Base-by-base conservation (phyloP, 2,888 invertebrate genomes). In the Thereva nobilitata region DNA sequence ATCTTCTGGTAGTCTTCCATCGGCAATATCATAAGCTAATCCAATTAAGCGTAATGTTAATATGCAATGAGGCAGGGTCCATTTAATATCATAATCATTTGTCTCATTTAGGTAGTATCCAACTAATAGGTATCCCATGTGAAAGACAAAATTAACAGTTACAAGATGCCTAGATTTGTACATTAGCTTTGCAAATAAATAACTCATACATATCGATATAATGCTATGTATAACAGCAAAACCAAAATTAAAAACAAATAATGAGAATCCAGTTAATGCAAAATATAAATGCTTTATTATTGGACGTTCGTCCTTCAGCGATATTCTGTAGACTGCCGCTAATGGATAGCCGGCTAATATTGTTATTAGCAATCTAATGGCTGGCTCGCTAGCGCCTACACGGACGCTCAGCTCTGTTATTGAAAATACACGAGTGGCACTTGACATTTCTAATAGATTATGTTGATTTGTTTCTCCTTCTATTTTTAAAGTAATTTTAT, bases 1-100 rank as follows among this genome's bases (percentile, higher is more conserved):
- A 49, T 85, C 84, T 5, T 79, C 73, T 59, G 84, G 80, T 73
- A 87, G 85, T 69, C 84, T 80, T 0, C 97, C 97, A 83, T 98
- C 98, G 77, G 85, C 84, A 1, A 89, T 72, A 78, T 91, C 90
- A 79, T 91, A 92, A 0, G 90, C 87, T 5, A 94, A 84, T 3
- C 93, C 97, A 72, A 96, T 96, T 74, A 97, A 84, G 74, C 95
- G 87, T 45, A 98, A 82, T 0, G 92, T 91, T 64, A 98, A 82
- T 7, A 99, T 95, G 82, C 98, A 98, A 71, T 97, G 97, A 0
- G 97, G 96, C 88, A 97, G 95, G 4, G 97, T 97, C 97, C 98
- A 99, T 70, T 91, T 92, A 66, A 98, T 96, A 74, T 95, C 95
- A 77, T 97, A 98, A 8, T 88, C 86, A 72, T 90, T 88, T 3